A percentile compares a stretch with the other conserved stretches of the same genome.
These are phyloP conservation scores for Drosophila truncata DNA, from an alignment of 1,140 invertebrate species.

Conservation along the genomic window DNA sequence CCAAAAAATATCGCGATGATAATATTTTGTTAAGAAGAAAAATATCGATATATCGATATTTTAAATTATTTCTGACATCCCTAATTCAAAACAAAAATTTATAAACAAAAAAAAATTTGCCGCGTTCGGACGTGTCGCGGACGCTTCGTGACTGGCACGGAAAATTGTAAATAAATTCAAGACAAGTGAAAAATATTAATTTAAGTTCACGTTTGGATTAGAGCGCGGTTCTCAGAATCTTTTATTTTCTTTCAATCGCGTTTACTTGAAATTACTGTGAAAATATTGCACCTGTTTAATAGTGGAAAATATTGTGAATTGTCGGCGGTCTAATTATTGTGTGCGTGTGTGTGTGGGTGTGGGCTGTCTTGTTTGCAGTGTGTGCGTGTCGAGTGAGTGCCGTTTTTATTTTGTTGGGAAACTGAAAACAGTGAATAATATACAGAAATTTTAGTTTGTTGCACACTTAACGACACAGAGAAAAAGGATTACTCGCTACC, in stretches of 20 bases:
- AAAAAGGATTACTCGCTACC: constrained; percentile 29
- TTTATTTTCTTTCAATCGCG: constrained; percentile 4
- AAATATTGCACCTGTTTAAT: constrained; percentile 57
- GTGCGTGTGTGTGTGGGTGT: constrained; percentile 13
- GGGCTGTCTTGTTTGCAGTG: constrained; percentile 2
- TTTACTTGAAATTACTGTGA: constrained; percentile 23
- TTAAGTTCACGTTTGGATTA: background rate
- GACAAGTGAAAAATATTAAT: background rate
- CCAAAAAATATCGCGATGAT: too few species aligned
- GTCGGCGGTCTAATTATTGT: constrained; percentile 39
- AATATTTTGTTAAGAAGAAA: too few species aligned
- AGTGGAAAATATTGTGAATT: constrained; percentile 38
- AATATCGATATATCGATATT: too few species aligned
- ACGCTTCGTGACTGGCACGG: constrained; percentile 25
- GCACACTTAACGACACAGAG: constrained; percentile 18
- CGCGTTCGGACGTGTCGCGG: constrained; percentile 19
- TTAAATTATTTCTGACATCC: too few species aligned
- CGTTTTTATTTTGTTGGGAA: constrained; percentile 35
- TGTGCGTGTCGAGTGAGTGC: constrained; percentile 21
- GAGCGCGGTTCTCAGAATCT: background rate
- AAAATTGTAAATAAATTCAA: constrained; percentile 6
- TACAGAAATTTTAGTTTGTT: constrained; percentile 15
- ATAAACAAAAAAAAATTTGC: constrained; percentile 1
- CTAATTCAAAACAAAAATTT: too few species aligned
- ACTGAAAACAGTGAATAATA: constrained; percentile 55